Evolutionary conservation across 1,140 invertebrate genomes (phyloP).

Genomic region (Caenorhabditis tropicalis): DNA sequence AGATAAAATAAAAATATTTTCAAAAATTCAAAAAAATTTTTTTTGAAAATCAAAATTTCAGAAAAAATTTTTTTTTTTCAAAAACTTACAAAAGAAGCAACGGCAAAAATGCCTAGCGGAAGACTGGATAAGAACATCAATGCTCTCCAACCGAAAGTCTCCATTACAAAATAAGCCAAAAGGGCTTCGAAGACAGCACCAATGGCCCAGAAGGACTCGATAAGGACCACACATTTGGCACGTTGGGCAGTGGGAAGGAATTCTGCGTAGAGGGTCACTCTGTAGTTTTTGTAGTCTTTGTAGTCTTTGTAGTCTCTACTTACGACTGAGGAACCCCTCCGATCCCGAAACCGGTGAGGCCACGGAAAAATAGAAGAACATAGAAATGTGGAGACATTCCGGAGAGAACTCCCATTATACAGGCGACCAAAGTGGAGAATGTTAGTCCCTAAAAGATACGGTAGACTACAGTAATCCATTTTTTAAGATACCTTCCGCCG

Average conservation of each 20-base stretch:
- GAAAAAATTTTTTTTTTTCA: neutral
- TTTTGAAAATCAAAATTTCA: too few relatives aligned
- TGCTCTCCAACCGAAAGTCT: slow-evolving; percentile 88
- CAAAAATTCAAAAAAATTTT: too few relatives aligned
- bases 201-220: slow-evolving; percentile 95
- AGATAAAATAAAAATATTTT: too few relatives aligned
- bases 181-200: slow-evolving; percentile 81
- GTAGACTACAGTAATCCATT: neutral
- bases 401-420: slow-evolving; percentile 89
- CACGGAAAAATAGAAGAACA: slow-evolving; percentile 87
- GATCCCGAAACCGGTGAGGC: slow-evolving; percentile 91
- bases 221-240: slow-evolving; percentile 89
- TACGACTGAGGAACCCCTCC: slow-evolving; percentile 95
- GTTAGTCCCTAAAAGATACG: slow-evolving; percentile 79
- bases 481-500: slow-evolving; percentile 80
- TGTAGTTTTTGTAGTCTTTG: slow-evolving; percentile 72
- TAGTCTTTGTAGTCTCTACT: slow-evolving; percentile 74
- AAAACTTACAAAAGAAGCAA: slow-evolving; percentile 74
- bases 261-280: slow-evolving; percentile 93
- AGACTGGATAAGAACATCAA: slow-evolving; percentile 85
- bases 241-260: slow-evolving; percentile 90
- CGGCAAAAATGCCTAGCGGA: slow-evolving; percentile 82
- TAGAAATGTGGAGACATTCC: slow-evolving; percentile 88
- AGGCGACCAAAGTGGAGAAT: slow-evolving; percentile 85
- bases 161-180: slow-evolving; percentile 88